phyloP scores from a whole-genome alignment of 2,888 invertebrate species.

The Leptothorax acervorum region DNA sequence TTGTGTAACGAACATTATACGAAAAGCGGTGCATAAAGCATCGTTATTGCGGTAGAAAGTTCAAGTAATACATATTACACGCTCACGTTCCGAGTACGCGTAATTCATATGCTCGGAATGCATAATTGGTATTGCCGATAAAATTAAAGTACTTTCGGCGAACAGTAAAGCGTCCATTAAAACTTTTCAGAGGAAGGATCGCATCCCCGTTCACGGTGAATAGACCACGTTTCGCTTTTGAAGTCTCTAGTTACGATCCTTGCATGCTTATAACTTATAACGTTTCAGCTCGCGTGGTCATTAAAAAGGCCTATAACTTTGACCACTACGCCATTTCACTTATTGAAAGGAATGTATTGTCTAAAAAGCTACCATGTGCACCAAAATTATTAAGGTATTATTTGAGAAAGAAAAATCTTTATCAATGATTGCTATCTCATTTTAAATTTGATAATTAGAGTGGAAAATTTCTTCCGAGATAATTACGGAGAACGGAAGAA shows the following conservation, averaged over 20 bases:
- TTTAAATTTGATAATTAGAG: slow-evolving; percentile 4
- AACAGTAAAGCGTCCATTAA: slow-evolving; percentile 70
- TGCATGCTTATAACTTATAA: slow-evolving; percentile 39
- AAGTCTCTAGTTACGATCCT: slow-evolving; percentile 46
- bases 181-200: slow-evolving; percentile 59
- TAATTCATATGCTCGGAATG: slow-evolving; percentile 65
- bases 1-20: slow-evolving; percentile 41
- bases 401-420: neutral
- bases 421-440: neutral
- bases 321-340: neutral
- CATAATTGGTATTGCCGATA: slow-evolving; percentile 69
- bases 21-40: slow-evolving; percentile 42
- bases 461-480: neutral
- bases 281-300: slow-evolving; percentile 19
- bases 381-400: slow-evolving; percentile 4
- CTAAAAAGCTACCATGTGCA: neutral
- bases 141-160: slow-evolving; percentile 65
- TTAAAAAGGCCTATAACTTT: slow-evolving; percentile 23
- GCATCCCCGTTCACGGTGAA: slow-evolving; percentile 50
- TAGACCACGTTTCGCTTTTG: slow-evolving; percentile 55
- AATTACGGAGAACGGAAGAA: neutral
- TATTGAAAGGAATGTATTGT: neutral
- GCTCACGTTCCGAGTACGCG: slow-evolving; percentile 23
- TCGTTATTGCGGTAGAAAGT: slow-evolving; percentile 44
- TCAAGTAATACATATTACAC: slow-evolving; percentile 51